phyloP scores from a whole-genome alignment of 1,140 invertebrate genomes.

The Philopotamus ludificatus region DNA sequence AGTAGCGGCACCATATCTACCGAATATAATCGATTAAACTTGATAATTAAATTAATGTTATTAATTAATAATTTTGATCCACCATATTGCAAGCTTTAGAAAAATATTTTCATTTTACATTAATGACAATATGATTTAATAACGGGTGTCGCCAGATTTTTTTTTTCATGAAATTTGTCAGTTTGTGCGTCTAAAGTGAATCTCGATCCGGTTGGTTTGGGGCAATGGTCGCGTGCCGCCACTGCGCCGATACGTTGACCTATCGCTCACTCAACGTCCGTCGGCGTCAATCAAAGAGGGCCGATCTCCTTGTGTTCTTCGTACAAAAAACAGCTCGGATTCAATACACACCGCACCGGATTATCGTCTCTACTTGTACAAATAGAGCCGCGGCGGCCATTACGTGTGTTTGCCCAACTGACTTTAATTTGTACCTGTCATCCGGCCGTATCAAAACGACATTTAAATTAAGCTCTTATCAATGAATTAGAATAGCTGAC shows the following conservation, averaged over 20 bases:
- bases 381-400: conserved; percentile 2
- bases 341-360: conserved; percentile 18
- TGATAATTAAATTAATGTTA: too few relatives aligned
- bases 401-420: not conserved
- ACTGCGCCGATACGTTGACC: conserved; percentile 3
- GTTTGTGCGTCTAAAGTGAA: too few relatives aligned
- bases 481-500: not conserved
- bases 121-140: too few relatives aligned
- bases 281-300: conserved; percentile 34
- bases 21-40: too few relatives aligned
- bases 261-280: conserved; percentile 34
- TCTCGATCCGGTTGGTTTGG: too few relatives aligned
- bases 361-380: conserved; percentile 4
- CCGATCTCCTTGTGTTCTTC: not conserved
- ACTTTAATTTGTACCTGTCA: conserved; percentile 27
- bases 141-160: too few relatives aligned
- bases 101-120: too few relatives aligned
- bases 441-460: conserved; percentile 14
- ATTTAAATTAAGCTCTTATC: conserved; percentile 7
- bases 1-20: too few relatives aligned
- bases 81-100: too few relatives aligned
- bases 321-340: not conserved
- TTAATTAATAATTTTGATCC: too few relatives aligned
- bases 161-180: too few relatives aligned
- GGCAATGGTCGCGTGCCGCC: too few relatives aligned